phyloP scores from a whole-genome alignment of 2,888 invertebrate species.

The Oegoconia quadripuncta region DNA sequence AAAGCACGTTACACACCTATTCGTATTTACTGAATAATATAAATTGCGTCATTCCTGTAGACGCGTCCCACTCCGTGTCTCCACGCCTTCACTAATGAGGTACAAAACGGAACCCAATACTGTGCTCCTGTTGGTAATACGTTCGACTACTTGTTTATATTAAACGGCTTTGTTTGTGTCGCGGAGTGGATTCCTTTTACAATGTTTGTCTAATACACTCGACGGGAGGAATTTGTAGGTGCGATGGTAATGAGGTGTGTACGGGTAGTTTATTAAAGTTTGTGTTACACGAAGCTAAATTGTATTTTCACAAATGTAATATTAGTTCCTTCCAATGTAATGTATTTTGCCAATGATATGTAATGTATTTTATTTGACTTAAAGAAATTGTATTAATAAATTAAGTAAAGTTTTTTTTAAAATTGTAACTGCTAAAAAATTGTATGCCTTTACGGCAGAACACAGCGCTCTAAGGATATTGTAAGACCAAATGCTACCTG shows the following conservation, averaged over 20 bases:
- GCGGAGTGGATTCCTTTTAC: constrained; percentile 18
- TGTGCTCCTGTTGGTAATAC: constrained; percentile 17
- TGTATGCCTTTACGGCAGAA: no score
- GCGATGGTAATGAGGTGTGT: not conserved
- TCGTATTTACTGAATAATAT: not conserved
- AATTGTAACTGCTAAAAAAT: no score
- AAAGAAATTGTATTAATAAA: no score
- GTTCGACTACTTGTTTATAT: constrained; percentile 28
- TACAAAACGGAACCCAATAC: constrained; percentile 25
- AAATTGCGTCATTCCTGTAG: constrained; percentile 11
- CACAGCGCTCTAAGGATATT: no score
- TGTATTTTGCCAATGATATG: no score
- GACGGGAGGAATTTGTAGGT: not conserved
- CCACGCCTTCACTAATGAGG: constrained; percentile 23
- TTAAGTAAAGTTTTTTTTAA: no score
- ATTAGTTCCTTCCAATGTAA: no score
- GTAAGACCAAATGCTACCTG: no score
- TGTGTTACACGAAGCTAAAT: no score
- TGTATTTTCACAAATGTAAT: no score
- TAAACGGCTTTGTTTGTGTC: constrained; percentile 25
- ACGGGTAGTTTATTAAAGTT: not conserved
- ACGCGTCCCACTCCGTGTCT: constrained; percentile 2
- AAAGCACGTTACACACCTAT: no score
- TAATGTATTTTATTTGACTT: no score
- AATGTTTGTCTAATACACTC: constrained; percentile 17